These are phyloP conservation scores for Halcyon chelicuti DNA, from an alignment of 2,797 vertebrate species.

Conservation along the genomic window DNA sequence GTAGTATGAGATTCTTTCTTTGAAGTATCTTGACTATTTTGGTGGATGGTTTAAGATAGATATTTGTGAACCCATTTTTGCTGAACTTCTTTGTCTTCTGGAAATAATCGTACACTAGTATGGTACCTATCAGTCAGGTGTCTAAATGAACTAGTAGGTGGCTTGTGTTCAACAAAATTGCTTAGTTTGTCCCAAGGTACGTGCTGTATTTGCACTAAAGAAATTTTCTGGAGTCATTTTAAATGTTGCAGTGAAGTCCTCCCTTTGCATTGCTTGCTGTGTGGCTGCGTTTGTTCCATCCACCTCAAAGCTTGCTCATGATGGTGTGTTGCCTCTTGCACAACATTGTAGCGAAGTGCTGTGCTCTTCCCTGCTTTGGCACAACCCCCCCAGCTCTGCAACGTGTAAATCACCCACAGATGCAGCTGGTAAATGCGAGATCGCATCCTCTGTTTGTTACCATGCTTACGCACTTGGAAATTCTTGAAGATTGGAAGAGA, in stretches of 20 bases:
- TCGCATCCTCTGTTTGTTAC: background rate
- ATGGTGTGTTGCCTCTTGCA: background rate
- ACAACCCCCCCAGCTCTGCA: background rate
- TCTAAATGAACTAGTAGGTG: background rate
- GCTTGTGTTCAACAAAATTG: background rate
- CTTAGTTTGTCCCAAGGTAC: background rate
- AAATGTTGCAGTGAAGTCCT: background rate
- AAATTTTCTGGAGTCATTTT: accelerated
- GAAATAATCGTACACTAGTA: background rate
- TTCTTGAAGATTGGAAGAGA: background rate
- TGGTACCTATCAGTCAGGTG: background rate
- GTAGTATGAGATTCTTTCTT: background rate
- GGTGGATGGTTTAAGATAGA: background rate
- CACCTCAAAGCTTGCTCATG: background rate
- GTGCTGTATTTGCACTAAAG: background rate
- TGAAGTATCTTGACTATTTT: background rate
- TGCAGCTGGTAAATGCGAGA: background rate
- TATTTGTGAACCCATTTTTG: background rate
- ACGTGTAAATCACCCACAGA: background rate
- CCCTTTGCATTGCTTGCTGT: accelerated
- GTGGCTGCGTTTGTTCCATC: background rate
- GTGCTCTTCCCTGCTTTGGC: background rate
- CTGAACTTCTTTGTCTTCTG: background rate
- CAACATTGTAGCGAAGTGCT: accelerated
- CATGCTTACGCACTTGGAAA: background rate